These are phyloP conservation scores for Melanargia galathea DNA, from an alignment of 2,888 invertebrate species.

Conservation along the genomic window DNA sequence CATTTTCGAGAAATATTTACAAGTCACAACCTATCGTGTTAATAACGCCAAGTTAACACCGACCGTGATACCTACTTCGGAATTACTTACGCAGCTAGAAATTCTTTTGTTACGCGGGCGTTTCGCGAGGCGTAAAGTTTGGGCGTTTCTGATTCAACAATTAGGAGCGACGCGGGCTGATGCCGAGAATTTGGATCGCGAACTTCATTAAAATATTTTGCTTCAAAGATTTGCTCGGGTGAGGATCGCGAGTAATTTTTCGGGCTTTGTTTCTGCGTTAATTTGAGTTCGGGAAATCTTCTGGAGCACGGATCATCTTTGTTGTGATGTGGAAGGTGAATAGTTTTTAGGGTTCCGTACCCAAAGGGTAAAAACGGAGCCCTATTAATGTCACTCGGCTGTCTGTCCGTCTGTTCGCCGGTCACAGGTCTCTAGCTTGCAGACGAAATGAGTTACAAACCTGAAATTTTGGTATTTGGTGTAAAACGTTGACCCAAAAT, in stretches of 20 bases:
- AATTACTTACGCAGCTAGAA: slow-evolving; percentile 13
- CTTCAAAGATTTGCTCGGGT: slow-evolving; percentile 49
- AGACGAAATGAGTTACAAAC: no score
- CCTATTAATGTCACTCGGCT: no score
- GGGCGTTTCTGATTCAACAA: slow-evolving; percentile 59
- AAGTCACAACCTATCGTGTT: neutral
- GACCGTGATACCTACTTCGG: slow-evolving; percentile 8
- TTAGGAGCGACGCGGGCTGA: slow-evolving; percentile 47
- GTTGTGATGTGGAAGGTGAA: neutral
- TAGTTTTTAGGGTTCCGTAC: neutral
- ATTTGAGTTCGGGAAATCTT: slow-evolving; percentile 18
- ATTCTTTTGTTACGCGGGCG: slow-evolving; percentile 4
- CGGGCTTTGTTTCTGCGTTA: slow-evolving; percentile 22
- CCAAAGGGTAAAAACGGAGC: no score
- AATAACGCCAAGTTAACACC: slow-evolving; percentile 5
- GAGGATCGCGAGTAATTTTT: slow-evolving; percentile 50
- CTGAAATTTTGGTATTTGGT: no score
- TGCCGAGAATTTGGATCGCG: slow-evolving; percentile 52
- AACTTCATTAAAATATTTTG: slow-evolving; percentile 72
- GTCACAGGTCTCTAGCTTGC: no score
- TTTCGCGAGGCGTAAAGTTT: slow-evolving; percentile 43
- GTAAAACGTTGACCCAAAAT: no score
- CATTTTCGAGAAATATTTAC: neutral
- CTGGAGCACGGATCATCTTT: neutral
- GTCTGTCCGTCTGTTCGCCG: no score